Evolutionary conservation across 2,888 invertebrate species (phyloP), one percentile per base, ranked within the genome.

Genomic region (Ferrisia virgata): DNA sequence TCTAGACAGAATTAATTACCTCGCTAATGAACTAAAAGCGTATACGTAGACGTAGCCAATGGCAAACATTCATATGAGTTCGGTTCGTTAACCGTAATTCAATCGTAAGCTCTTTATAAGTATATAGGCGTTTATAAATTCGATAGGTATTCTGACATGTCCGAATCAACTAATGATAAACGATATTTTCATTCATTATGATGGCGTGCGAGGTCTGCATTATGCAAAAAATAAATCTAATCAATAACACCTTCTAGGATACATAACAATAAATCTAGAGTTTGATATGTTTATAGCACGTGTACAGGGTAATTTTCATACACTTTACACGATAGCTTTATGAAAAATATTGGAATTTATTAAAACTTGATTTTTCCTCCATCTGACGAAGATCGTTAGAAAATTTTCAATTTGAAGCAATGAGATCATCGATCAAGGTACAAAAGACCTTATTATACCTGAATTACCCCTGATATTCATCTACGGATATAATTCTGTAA

Each of bases 1-100:
- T n/a, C 53, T 9, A 33, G 36, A 36, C 15, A 25, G 72, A 9
- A 76, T 76, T 76, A 76, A 76, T 76, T 76, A 76, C n/a, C 72
- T 76, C 36, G 36, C 72, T 76, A 76, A 76, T 76, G 72, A 76
- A 76, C 72, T 22, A 76, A n/a, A 76, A 76, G 72, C 33, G 72
- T 76, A 76, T 22, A 22, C 72, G 31, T 33, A 76, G 72, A 22
- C 72, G 31, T 33, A 76, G 72, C 72, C 72, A 36, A 76, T 76
- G 36, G 72, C 72, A 36, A 76, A 76, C 36, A 36, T 76, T n/a
- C 31, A 36, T 36, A 25, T 2, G 28, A 76, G 72, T 76, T 76
- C 72, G 72, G 72, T 76, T 76, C 72, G 36, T 76, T 76, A 76
- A 76, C 72, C 72, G 72, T 76, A 76, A 64, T 64, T 64, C 64